These are phyloP conservation scores for Epinephelus cyanopodus DNA, from an alignment of 2,113 vertebrate species.

Conservation along the genomic window DNA sequence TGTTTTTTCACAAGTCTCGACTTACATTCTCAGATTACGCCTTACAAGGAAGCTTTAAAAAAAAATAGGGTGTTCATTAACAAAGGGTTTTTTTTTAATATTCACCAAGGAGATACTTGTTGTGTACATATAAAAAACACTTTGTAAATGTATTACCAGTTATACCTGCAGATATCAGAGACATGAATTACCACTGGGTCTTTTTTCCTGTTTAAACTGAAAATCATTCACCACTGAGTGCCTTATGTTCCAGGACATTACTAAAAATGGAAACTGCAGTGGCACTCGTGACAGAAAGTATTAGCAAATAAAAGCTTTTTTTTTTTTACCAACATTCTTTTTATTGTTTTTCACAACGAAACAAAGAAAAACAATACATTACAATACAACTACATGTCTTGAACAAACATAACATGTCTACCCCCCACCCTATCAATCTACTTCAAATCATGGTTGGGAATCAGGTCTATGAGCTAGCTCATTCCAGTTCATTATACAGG, in stretches of 20 bases:
- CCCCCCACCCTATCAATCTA: no score
- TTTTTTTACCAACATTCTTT: no score
- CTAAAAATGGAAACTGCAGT: background rate
- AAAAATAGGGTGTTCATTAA: conserved; percentile 1
- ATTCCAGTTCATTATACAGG: no score
- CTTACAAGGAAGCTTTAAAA: conserved; percentile 3
- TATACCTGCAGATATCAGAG: background rate
- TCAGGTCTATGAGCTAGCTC: no score
- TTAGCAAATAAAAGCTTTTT: no score
- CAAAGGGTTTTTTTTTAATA: background rate
- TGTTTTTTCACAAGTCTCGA: conserved; percentile 75
- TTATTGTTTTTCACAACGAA: no score
- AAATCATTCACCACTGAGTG: background rate
- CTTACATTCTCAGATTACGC: conserved; percentile 58
- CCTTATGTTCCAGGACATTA: background rate
- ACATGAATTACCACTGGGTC: background rate
- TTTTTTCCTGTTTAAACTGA: background rate
- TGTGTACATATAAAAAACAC: background rate
- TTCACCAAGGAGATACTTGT: background rate
- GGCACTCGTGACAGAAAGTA: background rate
- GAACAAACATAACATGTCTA: no score
- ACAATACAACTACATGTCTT: no score
- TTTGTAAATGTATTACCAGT: conserved; percentile 18
- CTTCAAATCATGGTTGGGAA: no score
- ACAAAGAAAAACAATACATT: no score